Conservation (phyloP, 1,140 invertebrate species). For the Dinoponera quadriceps region DNA sequence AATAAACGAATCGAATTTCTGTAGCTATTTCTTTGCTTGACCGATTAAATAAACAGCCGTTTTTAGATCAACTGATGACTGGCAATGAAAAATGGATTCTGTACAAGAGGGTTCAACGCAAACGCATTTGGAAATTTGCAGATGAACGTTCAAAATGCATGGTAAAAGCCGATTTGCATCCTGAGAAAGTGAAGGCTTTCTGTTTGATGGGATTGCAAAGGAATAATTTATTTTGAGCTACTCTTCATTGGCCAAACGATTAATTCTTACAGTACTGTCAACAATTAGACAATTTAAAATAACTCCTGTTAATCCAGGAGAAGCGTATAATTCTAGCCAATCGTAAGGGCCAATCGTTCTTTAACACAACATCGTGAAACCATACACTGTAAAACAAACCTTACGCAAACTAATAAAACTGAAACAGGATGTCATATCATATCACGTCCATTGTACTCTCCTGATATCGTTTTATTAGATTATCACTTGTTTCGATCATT, state of each 20-base stretch:
- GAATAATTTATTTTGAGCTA: neutral
- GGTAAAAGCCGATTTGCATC: neutral
- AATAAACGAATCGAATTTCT: neutral
- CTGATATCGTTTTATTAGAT: neutral
- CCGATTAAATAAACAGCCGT: neutral
- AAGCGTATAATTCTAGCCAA: too few species aligned
- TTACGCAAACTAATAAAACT: neutral
- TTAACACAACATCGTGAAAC: neutral
- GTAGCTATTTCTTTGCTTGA: neutral
- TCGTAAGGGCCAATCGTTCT: neutral
- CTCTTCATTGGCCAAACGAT: too few species aligned
- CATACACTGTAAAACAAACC: neutral
- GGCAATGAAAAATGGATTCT: neutral
- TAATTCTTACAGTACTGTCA: neutral
- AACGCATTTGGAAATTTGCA: neutral
- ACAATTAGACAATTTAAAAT: slow-evolving; percentile 10
- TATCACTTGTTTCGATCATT: too few species aligned
- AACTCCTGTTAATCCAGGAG: too few species aligned
- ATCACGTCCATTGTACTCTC: neutral
- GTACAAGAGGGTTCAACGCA: neutral
- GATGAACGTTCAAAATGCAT: too few species aligned
- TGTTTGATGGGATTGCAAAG: neutral
- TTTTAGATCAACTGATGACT: slow-evolving; percentile 1
- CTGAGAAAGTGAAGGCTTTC: neutral
- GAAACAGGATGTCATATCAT: neutral